phyloP scores from a whole-genome alignment of 2,113 vertebrate species.

The Rhagologus leucostigma region DNA sequence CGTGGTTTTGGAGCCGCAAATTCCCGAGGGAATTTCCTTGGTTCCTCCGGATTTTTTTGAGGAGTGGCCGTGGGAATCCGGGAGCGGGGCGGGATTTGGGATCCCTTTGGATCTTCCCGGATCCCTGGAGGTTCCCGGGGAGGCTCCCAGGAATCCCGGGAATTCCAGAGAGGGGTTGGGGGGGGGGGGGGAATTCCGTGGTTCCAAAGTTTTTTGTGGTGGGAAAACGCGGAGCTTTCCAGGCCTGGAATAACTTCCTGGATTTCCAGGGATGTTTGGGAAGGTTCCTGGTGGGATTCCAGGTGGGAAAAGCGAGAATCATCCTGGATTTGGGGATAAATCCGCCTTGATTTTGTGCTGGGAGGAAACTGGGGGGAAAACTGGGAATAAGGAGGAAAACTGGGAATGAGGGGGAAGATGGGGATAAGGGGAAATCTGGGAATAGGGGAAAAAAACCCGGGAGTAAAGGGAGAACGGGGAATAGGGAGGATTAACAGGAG shows the following conservation, averaged over 20 bases:
- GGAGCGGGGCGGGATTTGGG: neutral
- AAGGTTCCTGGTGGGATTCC: neutral
- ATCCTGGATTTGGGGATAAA: fast-evolving
- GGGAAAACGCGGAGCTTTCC: no score
- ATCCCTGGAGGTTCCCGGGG: neutral
- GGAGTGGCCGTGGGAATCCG: neutral
- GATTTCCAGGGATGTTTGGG: fast-evolving
- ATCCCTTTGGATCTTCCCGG: neutral
- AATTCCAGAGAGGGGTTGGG: neutral
- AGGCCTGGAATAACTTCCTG: no score
- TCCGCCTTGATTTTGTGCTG: neutral
- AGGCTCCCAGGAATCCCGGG: neutral
- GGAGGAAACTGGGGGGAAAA: neutral
- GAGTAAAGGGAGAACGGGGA: neutral
- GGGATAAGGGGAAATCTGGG: neutral
- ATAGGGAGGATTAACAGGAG: neutral
- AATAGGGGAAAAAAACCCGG: neutral
- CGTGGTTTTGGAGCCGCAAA: no score
- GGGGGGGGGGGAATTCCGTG: neutral
- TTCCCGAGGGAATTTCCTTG: neutral
- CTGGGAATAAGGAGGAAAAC: neutral
- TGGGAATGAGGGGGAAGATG: neutral
- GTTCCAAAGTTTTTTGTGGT: fast-evolving
- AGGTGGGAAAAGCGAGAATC: neutral
- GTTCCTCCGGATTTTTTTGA: neutral